Evolutionary conservation across 2,113 vertebrate genomes (phyloP), one percentile per base, ranked within the genome.

Genomic region (Shinisaurus crocodilurus): DNA sequence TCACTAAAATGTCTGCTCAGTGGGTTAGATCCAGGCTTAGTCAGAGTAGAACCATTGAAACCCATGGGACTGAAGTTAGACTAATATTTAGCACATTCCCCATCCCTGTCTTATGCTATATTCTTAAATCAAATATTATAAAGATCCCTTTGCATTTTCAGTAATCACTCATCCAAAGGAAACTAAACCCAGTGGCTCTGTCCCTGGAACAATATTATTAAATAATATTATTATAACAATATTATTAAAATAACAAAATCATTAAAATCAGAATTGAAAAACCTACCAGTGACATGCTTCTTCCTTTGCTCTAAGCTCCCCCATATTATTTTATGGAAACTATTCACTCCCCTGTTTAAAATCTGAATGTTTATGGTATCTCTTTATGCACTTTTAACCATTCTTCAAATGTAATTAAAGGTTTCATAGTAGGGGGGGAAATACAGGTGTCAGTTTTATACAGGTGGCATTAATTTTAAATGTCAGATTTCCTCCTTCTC

Each of bases 381-480:
- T 29, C 48, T 86, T 75, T 16, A 37, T 75, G 34, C 65, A 57
- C 16, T 85, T 57, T 40, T 57, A 76, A 63, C 54, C 6, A 32
- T 63, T 87, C 37, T 77, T 63, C 74, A 60, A 87, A 77, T 34
- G 74, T 25, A 87, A 43, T 87, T 87, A 87, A 77, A 87, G 57
- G 45, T n/a, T n/a, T 72, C 16, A 72, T n/a, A n/a, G 13, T 43
- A 40, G 18, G 60, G 63, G 63, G 65, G 77, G 40, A 75, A 8
- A 50, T 32, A 16, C 50, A 77, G 15, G 16, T 63, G 74, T 77
- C 86, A 76, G 5, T 63, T 87, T 87, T 63, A 77, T 77, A 43
- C 74, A 77, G 86, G 72, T 77, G 54, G 29, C 86, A 77, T 77
- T 87, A 87, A 87, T 77, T 76, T 87, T 63, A 77, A 77, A 87